Evolutionary conservation across 2,888 invertebrate genomes (phyloP), one percentile per base, ranked within the genome.

Genomic region (Pyralis farinalis): DNA sequence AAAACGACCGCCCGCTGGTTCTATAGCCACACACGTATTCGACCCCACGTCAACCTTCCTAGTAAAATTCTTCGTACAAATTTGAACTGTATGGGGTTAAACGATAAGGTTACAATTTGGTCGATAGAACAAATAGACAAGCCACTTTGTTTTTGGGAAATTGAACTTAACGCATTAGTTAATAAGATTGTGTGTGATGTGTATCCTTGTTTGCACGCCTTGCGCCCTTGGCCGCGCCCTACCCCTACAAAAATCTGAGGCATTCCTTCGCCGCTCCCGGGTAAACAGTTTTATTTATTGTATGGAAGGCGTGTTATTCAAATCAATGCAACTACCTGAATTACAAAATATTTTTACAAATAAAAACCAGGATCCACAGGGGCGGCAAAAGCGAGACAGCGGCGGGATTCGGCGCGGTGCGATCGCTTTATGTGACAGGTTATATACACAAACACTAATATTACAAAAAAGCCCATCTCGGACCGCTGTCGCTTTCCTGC

Each of bases 171-270:
- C 12, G 31, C 12, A 8, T 8, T 31, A 11, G 31, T 7, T 10
- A 31, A 12, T 31, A 31, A 5, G 25, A 25, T 25, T 25, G n/a
- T 25, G 1, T 25, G n/a, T 25, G n/a, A 11, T 30, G 1, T 29
- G n/a, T 21, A n/a, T n/a, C n/a, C n/a, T 21, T 16, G 21, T 21
- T 10, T 8, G 3, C 1, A 22, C 12, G 32, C 32, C 37, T 22
- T 12, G 16, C 32, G 41, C 28, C 39, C 42, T 42, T 42, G 42
- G 42, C 11, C 35, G 35, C 34, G 34, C 44, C 44, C 37, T 41
- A 12, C n/a, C 21, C 12, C 27, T 11, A 20, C 16, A 32, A 37
- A 44, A 45, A 45, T 45, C 44, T 21, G 39, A 39, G 45, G 38
- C 42, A 21, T 33, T 30, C 44, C 44, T 34, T 37, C 22, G 21